phyloP scores from a whole-genome alignment of 2,888 invertebrate species.

The Euclidia mi region DNA sequence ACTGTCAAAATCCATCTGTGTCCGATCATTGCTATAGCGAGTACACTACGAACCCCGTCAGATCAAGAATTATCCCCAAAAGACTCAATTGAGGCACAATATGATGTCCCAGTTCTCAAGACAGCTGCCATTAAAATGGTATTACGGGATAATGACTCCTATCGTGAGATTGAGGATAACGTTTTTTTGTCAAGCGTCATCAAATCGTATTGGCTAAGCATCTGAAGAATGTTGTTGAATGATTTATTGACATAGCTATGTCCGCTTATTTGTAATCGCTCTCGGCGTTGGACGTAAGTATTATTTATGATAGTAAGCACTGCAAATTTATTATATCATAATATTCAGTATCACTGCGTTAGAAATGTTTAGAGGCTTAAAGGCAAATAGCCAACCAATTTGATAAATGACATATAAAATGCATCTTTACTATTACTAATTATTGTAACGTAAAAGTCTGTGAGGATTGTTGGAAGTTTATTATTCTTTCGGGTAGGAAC shows the following conservation, averaged over 20 bases:
- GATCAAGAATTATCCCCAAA: conserved; percentile 39
- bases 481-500: no score
- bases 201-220: not conserved
- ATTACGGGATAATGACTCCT: conserved; percentile 59
- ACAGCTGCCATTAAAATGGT: conserved; percentile 63
- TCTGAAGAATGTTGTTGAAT: not conserved
- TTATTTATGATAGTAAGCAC: not conserved
- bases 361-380: no score
- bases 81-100: conserved; percentile 43
- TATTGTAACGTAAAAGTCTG: no score
- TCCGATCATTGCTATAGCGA: not conserved
- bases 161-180: conserved; percentile 41
- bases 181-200: conserved; percentile 4
- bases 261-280: not conserved
- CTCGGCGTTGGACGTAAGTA: not conserved
- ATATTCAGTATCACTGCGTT: no score
- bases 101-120: conserved; percentile 52
- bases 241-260: not conserved
- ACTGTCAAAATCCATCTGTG: not conserved
- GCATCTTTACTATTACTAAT: no score
- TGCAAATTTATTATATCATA: no score
- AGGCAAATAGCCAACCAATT: no score
- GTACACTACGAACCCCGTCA: conserved; percentile 17
- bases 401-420: no score
- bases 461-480: no score